Base-by-base conservation (phyloP, 92 coral and sea anemone species). In the Diadumene lineata region DNA sequence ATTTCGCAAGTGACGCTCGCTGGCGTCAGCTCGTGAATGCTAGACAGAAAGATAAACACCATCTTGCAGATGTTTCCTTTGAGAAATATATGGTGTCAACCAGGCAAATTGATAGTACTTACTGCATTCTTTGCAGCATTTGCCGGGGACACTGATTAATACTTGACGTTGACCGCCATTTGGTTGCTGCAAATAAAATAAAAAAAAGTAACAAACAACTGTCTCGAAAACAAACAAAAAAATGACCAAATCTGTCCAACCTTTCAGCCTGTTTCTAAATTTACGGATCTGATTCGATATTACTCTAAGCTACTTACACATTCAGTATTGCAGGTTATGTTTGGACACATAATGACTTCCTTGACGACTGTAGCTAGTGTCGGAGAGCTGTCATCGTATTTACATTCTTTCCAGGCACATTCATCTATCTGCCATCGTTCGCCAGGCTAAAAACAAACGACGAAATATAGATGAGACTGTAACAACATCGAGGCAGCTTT, bases 101-200 rank as follows among this genome's bases (percentile, higher is more conserved):
- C 17, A 8, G 51, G 51, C n/a, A n/a, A n/a, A 44, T 16, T 9
- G 24, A 9, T 25, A 8, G n/a, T 9, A 85, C 89, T 85, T 79
- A 85, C 89, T 85, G 70, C 89, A 85, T 85, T 85, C 89, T 57
- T 85, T 61, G 82, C 89, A 85, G 19, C 89, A 85, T 64, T 85
- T 68, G 34, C 85, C 89, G 3, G 82, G 85, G 1, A 85, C 61
- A 34, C 72, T 76, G 4, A 79, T 76, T 58, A 85, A 67, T 13
- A 85, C 79, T 53, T 85, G 89, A 23, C 89, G 89, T 61, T 69
- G 66, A 22, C 78, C 72, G 19, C 82, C 89, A 18, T 80, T 70
- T 11, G 81, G 69, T 60, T 67, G 82, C 89, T 85, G 46, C 1
- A 2, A 32, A 64, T 10, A 3, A 15, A 10, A 64, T 28, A 31